phyloP scores from a whole-genome alignment of 1,140 invertebrate genomes.

The Cyrtorhinus lividipennis region DNA sequence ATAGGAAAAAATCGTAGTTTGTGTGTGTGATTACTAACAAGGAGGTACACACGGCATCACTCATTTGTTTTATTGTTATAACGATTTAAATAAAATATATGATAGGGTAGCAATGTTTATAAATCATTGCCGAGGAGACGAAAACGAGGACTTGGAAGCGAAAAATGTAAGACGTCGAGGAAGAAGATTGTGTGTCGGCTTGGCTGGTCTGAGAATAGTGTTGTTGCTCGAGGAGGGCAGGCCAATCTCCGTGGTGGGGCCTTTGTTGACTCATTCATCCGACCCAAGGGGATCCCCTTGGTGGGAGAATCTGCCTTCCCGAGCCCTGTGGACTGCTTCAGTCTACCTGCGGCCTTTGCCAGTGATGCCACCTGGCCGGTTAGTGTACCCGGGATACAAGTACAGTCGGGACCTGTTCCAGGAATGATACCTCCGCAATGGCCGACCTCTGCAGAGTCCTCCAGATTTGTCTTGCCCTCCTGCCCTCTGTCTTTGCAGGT shows the following conservation, averaged over 20 bases:
- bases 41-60: too few species aligned
- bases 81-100: too few species aligned
- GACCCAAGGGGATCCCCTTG: background rate
- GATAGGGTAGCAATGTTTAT: too few species aligned
- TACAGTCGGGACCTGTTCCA: constrained; percentile 1
- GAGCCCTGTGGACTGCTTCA: background rate
- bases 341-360: constrained; percentile 2
- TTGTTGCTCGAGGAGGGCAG: background rate
- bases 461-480: background rate
- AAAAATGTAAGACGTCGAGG: background rate
- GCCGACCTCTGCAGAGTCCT: background rate
- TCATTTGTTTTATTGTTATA: too few species aligned
- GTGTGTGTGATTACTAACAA: too few species aligned
- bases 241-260: background rate
- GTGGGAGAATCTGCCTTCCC: constrained; percentile 1
- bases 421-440: constrained; percentile 7
- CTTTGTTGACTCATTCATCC: constrained; percentile 8
- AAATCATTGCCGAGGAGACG: too few species aligned
- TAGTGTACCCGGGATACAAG: background rate
- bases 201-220: background rate
- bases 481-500: background rate
- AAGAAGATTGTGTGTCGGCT: background rate
- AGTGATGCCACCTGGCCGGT: background rate
- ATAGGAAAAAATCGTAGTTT: too few species aligned
- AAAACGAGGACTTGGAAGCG: too few species aligned